Conservation (phyloP, 2,797 vertebrate species). For the Amblyopsis hoosieri region DNA sequence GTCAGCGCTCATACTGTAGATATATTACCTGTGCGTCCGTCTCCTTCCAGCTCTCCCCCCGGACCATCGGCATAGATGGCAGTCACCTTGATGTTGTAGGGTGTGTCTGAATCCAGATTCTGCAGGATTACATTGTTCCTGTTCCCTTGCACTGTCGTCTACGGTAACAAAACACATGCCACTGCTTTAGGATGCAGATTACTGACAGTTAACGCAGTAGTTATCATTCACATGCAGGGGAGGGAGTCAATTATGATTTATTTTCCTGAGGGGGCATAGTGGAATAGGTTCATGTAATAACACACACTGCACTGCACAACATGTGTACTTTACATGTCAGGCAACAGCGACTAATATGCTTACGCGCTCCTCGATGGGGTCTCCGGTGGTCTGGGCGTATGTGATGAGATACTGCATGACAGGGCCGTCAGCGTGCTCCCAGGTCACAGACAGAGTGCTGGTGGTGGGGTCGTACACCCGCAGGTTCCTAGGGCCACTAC, state of each 20-base stretch:
- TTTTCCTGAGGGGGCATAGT: too few relatives aligned
- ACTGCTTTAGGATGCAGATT: neutral
- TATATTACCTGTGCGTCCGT: conserved; percentile 88
- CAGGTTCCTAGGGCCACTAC: conserved; percentile 91
- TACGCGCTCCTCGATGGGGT: conserved; percentile 95
- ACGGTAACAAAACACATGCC: conserved; percentile 19
- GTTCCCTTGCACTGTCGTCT: conserved; percentile 93
- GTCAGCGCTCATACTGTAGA: neutral
- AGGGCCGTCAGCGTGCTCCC: conserved; percentile 93
- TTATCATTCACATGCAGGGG: neutral
- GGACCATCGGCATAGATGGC: conserved; percentile 90
- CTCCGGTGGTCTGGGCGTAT: conserved; percentile 90
- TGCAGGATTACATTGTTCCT: conserved; percentile 90
- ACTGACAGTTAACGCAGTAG: neutral
- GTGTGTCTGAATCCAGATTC: conserved; percentile 90
- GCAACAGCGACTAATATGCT: conserved; percentile 53
- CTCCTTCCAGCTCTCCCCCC: conserved; percentile 88
- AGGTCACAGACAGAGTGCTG: conserved; percentile 90
- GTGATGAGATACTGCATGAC: conserved; percentile 92
- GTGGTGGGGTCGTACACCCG: conserved; percentile 91
- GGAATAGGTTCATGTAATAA: too few relatives aligned
- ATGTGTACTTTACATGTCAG: too few relatives aligned
- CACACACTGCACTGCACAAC: too few relatives aligned
- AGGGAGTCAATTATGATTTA: neutral
- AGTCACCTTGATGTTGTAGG: conserved; percentile 92